A percentile compares a stretch with the other conserved stretches of the same genome.
Conservation (phyloP, 2,888 invertebrate species). For the Eudasyphora cyanicolor region DNA sequence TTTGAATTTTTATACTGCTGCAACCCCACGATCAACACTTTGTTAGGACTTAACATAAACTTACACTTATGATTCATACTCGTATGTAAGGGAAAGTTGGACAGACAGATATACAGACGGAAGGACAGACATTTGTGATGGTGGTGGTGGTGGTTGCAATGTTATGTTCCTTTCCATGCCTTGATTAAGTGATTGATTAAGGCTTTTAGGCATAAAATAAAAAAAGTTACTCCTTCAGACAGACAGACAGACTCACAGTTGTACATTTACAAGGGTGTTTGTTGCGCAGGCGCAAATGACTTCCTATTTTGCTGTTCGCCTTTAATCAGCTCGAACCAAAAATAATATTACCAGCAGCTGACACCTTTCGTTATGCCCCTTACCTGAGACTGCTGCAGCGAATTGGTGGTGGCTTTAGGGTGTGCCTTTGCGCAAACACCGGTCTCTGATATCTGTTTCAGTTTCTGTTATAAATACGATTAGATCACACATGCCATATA, state of each 20-base stretch:
- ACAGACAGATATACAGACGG: neutral
- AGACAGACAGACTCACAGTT: neutral
- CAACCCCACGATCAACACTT: conserved; percentile 34
- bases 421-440: conserved; percentile 36
- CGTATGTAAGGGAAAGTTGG: too few relatives aligned
- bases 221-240: neutral
- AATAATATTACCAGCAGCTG: conserved; percentile 51
- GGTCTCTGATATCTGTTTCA: neutral
- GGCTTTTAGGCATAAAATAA: conserved; percentile 23
- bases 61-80: too few relatives aligned
- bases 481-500: conserved; percentile 44
- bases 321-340: conserved; percentile 23
- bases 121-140: neutral
- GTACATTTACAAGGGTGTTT: conserved; percentile 40
- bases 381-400: conserved; percentile 13
- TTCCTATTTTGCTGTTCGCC: conserved; percentile 22
- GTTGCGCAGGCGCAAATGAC: conserved; percentile 49
- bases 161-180: conserved; percentile 19
- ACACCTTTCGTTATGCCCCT: conserved; percentile 26
- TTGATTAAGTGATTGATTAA: conserved; percentile 57
- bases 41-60: neutral
- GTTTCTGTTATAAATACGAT: conserved; percentile 37
- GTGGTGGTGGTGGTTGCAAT: conserved; percentile 17
- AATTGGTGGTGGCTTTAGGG: conserved; percentile 36
- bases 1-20: conserved; percentile 16